Evolutionary conservation across 2,797 vertebrate genomes (phyloP).

Genomic region (Molossus alvarezi): DNA sequence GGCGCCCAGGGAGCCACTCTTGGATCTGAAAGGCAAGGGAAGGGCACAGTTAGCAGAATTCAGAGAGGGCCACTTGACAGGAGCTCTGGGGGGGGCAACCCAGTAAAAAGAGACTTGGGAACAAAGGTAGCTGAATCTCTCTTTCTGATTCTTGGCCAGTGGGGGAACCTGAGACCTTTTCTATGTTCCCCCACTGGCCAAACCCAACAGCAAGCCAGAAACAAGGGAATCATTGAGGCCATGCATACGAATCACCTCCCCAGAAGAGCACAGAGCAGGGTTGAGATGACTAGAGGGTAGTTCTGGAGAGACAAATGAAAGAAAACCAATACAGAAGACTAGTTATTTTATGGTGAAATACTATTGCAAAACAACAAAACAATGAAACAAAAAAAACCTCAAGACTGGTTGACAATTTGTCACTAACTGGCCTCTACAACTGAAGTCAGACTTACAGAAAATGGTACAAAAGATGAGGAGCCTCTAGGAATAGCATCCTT

Average conservation of each 20-base stretch:
- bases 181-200: neutral
- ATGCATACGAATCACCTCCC: neutral
- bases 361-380: neutral
- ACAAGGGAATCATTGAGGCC: neutral
- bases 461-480: neutral
- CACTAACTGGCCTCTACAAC: neutral
- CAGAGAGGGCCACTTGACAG: neutral
- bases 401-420: neutral
- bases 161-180: neutral
- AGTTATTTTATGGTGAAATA: neutral
- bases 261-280: neutral
- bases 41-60: neutral
- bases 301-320: neutral
- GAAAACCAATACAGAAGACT: neutral
- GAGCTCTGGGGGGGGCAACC: neutral
- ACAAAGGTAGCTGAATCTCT: neutral
- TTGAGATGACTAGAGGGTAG: neutral
- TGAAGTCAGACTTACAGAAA: neutral
- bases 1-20: neutral
- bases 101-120: neutral
- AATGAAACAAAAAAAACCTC: neutral
- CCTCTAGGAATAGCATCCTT: neutral
- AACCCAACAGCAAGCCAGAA: conserved; percentile 1
- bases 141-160: neutral
- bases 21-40: neutral